These are phyloP conservation scores for Cephus runcator DNA, from an alignment of 2,888 invertebrate species.

Conservation along the genomic window DNA sequence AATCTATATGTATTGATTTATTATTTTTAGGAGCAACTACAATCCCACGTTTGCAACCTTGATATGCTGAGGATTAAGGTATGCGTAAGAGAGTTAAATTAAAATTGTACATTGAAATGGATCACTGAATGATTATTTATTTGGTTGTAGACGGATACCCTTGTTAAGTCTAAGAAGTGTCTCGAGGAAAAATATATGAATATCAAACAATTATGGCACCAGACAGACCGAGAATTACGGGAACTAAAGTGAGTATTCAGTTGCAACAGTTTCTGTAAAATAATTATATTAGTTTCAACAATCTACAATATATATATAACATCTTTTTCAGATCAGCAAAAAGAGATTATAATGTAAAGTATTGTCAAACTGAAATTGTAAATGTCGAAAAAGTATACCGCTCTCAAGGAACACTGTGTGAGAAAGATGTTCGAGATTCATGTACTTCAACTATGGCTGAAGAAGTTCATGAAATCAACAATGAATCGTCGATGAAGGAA, in stretches of 20 bases:
- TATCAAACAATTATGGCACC: constrained; percentile 35
- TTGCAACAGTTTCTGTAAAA: background rate
- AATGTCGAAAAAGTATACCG: background rate
- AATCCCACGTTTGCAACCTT: constrained; percentile 33
- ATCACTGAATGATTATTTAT: background rate
- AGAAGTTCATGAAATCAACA: constrained; percentile 9
- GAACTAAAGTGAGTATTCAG: constrained; percentile 36
- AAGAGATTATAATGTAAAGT: constrained; percentile 11
- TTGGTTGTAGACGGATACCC: constrained; percentile 37
- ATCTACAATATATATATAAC: background rate
- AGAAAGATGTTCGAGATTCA: constrained; percentile 4
- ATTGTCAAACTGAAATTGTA: constrained; percentile 15
- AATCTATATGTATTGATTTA: constrained; percentile 5
- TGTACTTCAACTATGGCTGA: background rate
- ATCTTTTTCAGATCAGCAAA: constrained; percentile 4
- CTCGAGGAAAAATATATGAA: constrained; percentile 37
- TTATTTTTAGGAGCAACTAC: constrained; percentile 34
- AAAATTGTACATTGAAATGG: constrained; percentile 5
- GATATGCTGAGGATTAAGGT: constrained; percentile 43
- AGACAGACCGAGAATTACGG: constrained; percentile 36
- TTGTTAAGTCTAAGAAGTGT: constrained; percentile 34
- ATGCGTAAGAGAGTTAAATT: background rate
- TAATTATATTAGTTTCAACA: constrained; percentile 3
- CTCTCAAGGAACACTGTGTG: constrained; percentile 4
- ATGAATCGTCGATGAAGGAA: constrained; percentile 13